Conservation (phyloP, 2,888 invertebrate species). For the Clistopyga incitator region DNA sequence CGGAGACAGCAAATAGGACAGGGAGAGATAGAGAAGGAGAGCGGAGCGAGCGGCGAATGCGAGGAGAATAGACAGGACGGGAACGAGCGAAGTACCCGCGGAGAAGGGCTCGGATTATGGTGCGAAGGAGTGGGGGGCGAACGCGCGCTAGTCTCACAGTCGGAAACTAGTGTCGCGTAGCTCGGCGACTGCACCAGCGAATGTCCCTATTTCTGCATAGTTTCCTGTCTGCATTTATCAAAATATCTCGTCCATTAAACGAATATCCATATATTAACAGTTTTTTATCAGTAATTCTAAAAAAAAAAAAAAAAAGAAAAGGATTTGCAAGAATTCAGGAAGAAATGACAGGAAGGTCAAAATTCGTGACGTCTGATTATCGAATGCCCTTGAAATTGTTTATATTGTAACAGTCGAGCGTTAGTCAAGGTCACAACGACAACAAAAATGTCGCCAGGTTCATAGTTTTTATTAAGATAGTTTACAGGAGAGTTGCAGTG, state of each 20-base stretch:
- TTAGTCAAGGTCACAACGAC: too few relatives aligned
- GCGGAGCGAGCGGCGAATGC: constrained; percentile 60
- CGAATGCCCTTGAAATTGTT: too few relatives aligned
- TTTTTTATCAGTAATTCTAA: too few relatives aligned
- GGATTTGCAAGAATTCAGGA: too few relatives aligned
- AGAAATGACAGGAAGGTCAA: too few relatives aligned
- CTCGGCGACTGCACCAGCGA: constrained; percentile 22
- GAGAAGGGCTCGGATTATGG: constrained; percentile 1
- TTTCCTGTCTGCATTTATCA: constrained; percentile 5
- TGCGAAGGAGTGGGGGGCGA: constrained; percentile 52
- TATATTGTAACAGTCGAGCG: too few relatives aligned
- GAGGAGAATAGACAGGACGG: constrained; percentile 34
- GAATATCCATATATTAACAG: too few relatives aligned
- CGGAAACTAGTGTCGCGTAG: constrained; percentile 38
- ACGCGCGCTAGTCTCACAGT: constrained; percentile 8
- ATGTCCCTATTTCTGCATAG: constrained; percentile 15
- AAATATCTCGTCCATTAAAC: not conserved
- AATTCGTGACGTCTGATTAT: too few relatives aligned
- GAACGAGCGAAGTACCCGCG: constrained; percentile 13
- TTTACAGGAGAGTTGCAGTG: not conserved
- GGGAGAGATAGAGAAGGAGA: constrained; percentile 62
- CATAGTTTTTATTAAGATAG: not conserved
- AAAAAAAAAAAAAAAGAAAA: too few relatives aligned
- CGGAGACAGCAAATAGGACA: constrained; percentile 37
- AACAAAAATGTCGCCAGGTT: too few relatives aligned